A percentile compares a stretch with the other conserved stretches of the same genome.
phyloP scores from a whole-genome alignment of 2,113 vertebrate genomes.

The Peromyscus polionotus region DNA sequence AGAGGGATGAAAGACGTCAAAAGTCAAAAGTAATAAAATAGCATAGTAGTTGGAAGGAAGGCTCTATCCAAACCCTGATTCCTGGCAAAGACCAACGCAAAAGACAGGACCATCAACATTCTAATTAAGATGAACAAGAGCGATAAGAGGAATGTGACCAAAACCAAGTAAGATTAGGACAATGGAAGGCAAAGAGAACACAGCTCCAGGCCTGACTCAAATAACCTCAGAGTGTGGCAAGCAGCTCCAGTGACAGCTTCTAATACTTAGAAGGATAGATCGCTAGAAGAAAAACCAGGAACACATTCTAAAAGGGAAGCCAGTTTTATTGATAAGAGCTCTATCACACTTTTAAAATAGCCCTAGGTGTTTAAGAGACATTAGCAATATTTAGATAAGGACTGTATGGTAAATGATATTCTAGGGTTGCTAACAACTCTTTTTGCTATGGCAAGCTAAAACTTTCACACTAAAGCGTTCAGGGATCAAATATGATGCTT shows the following conservation, averaged over 20 bases:
- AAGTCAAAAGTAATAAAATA: background rate
- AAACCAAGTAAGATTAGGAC: background rate
- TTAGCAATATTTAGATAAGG: background rate
- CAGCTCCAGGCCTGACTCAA: background rate
- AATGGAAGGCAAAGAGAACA: background rate
- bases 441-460: slow-evolving; percentile 33
- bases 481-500: background rate
- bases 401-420: background rate
- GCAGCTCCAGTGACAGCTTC: background rate
- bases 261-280: background rate
- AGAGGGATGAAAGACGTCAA: background rate
- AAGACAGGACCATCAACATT: background rate
- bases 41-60: background rate
- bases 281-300: background rate
- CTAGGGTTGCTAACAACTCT: background rate
- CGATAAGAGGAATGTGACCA: background rate
- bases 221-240: background rate
- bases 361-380: background rate
- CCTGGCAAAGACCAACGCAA: background rate
- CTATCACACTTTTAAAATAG: background rate
- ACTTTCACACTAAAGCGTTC: background rate
- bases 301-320: background rate
- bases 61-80: background rate
- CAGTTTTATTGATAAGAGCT: background rate
- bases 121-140: background rate